Evolutionary conservation across 37 sponge, comb jelly and placozoan species (phyloP).

Genomic region (Halisarca cf. caerulea): DNA sequence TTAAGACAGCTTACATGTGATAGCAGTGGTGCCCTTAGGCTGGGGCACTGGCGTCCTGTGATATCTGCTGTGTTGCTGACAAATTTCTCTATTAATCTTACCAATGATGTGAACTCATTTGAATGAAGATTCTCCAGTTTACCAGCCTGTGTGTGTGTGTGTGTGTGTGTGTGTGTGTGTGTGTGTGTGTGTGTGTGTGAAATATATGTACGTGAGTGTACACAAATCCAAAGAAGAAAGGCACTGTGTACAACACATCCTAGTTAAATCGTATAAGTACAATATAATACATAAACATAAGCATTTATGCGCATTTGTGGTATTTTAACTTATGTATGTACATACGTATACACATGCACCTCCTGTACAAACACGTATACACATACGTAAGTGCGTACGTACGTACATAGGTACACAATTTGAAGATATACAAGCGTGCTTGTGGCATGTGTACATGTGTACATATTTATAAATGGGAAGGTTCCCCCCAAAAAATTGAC

Average conservation of each 20-base stretch:
- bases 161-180: background rate
- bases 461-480: too few species aligned
- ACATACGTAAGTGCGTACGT: background rate
- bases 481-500: too few species aligned
- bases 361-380: too few species aligned
- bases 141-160: constrained; percentile 57
- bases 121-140: constrained; percentile 67
- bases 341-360: background rate
- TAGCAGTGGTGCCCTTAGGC: constrained; percentile 68
- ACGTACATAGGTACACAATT: background rate
- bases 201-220: background rate
- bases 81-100: constrained; percentile 71
- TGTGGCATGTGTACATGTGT: too few species aligned
- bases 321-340: background rate
- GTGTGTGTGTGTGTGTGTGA: background rate
- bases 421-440: too few species aligned
- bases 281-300: too few species aligned
- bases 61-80: constrained; percentile 50
- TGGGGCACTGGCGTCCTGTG: constrained; percentile 71
- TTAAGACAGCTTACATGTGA: constrained; percentile 67
- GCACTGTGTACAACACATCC: too few species aligned
- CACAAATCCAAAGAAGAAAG: too few species aligned
- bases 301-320: too few species aligned
- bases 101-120: constrained; percentile 73
- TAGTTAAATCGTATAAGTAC: too few species aligned